A percentile compares a stretch with the other conserved stretches of the same genome.
phyloP scores from a whole-genome alignment of 2,113 vertebrate genomes.

The Hemiscyllium ocellatum region DNA sequence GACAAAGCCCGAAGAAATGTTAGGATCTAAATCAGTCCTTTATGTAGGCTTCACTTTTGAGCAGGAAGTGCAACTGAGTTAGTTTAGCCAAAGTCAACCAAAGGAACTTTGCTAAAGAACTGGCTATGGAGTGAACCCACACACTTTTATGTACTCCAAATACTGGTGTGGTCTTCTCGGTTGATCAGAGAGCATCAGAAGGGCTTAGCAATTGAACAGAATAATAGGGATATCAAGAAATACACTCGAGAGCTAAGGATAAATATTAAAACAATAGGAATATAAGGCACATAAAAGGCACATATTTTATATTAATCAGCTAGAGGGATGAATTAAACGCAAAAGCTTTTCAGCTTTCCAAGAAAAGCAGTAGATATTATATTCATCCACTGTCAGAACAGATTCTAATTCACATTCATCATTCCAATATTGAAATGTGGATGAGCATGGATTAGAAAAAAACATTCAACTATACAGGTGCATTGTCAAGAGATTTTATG shows the following conservation, averaged over 20 bases:
- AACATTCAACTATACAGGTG: not conserved
- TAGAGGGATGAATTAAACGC: not conserved
- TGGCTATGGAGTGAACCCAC: not conserved
- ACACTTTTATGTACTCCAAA: not conserved
- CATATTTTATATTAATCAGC: not conserved
- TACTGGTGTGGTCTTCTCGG: not conserved
- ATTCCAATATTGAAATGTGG: constrained; percentile 10
- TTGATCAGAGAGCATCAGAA: not conserved
- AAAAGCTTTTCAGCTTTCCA: not conserved
- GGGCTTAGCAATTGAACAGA: not conserved
- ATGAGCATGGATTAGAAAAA: not conserved
- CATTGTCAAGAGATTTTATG: constrained; percentile 9
- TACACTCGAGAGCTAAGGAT: not conserved
- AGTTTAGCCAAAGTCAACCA: not conserved
- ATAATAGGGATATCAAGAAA: not conserved
- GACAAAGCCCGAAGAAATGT: not conserved
- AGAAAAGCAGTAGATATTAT: not conserved
- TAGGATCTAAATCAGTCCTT: not conserved
- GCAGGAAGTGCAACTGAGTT: not conserved
- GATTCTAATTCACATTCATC: constrained; percentile 29
- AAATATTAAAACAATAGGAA: not conserved
- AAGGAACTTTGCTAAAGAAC: not conserved
- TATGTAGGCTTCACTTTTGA: not conserved
- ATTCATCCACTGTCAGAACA: constrained; percentile 1
- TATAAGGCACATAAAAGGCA: not conserved